Evolutionary conservation across 2,797 vertebrate species (phyloP).

Genomic region (Nannoperca obscura): DNA sequence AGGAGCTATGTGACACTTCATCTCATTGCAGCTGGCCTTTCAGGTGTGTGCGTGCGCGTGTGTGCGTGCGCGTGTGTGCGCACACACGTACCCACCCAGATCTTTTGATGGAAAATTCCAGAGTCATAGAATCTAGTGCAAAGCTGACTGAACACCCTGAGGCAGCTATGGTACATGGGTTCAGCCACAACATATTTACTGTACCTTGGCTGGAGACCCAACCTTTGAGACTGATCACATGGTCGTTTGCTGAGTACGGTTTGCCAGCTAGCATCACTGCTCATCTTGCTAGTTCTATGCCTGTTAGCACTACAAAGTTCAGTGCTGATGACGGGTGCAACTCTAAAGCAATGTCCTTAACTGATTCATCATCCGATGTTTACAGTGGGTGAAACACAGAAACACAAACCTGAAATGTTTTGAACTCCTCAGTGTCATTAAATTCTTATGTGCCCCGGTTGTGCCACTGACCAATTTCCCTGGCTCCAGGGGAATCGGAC

Average conservation of each 20-base stretch:
- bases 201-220: slow-evolving; percentile 10
- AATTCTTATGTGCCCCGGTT: neutral
- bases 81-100: neutral
- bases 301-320: neutral
- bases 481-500: neutral
- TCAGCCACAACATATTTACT: slow-evolving; percentile 46
- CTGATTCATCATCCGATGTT: neutral
- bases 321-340: neutral
- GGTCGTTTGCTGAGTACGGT: neutral
- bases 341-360: neutral
- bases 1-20: slow-evolving; percentile 63
- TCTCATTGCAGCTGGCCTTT: slow-evolving; percentile 41
- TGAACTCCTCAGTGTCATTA: neutral
- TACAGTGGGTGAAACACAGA: neutral
- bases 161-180: slow-evolving; percentile 3
- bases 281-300: neutral
- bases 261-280: neutral
- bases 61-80: neutral
- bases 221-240: slow-evolving; percentile 13
- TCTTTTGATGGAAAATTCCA: slow-evolving; percentile 65
- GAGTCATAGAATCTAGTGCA: slow-evolving; percentile 29
- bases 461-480: neutral
- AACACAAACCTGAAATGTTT: slow-evolving; percentile 10
- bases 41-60: slow-evolving; percentile 2
- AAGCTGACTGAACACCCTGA: slow-evolving; percentile 32